Base-by-base conservation (phyloP, 2,113 vertebrate genomes). In the Bagarius yarrelli region DNA sequence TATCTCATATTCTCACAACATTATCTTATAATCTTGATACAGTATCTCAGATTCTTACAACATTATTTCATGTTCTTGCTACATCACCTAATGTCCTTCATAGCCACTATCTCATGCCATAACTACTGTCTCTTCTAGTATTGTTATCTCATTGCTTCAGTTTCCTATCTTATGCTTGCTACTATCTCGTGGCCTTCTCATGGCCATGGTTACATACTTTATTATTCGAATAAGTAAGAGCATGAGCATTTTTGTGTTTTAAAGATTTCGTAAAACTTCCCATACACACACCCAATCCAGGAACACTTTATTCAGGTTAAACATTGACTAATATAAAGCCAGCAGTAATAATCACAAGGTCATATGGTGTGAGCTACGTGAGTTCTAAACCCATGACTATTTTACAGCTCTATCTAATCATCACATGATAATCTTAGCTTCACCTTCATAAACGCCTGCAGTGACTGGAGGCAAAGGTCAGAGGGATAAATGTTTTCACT, bases 391-490 rank as follows among this genome's bases (percentile, higher is more conserved):
- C 70, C n/a, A 25, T 23, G 13, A 36, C n/a, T 55, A 8, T 23
- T 4, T 61, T 52, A 61, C n/a, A 44, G 44, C 56, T 34, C 12
- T 15, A n/a, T 50, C 78, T 81, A 32, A 74, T 63, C 27, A 6
- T 59, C 50, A 50, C 15, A 36, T 14, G 57, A 74, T 73, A 63
- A 63, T n/a, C 59, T 57, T 19, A 50, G 11, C 66, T 71, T 30
- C 36, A 23, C 53, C 61, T n/a, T 56, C 21, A 16, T 23, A 76
- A 19, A 78, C 30, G 16, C 3, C 15, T 13, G 6, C 1, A 23
- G 63, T 13, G 3, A 74, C 3, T 25, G 19, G 40, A 76, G 12
- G 15, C 77, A 80, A 80, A 80, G 84, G 69, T 72, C 63, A 76
- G 56, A 27, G 34, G n/a, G 25, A 63, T 56, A 0, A 15, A 2